Evolutionary conservation across 2,888 invertebrate genomes (phyloP), one percentile per base, ranked within the genome.

Genomic region (Dermolepida albohirtum): DNA sequence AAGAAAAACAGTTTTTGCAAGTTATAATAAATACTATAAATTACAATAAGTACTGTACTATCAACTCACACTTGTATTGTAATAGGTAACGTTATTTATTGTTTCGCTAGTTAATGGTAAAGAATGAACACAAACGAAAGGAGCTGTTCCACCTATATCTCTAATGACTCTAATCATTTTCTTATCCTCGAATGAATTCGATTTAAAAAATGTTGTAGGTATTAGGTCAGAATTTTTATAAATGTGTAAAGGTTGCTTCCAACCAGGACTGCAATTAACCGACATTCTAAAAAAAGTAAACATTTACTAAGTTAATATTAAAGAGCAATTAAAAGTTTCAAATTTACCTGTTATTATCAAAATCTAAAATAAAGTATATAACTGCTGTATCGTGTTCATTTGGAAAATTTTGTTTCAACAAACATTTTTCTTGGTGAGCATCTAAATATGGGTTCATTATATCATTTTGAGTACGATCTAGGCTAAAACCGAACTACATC

Each of bases 371-470:
- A 73, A 96, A 89, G 78, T 92, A 91, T 43, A 94, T 88, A 14
- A 92, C 89, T 47, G 91, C 89, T 8, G 90, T 89, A 69, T 87
- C 86, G 72, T 89, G 89, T 74, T 89, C 89, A 57, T 80, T 83
- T 44, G 82, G 83, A 34, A 80, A 72, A 16, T 86, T 82, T 67
- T 88, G 88, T 75, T 91, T 88, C 5, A 95, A 83, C 50, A 94
- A 88, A 80, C 96, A 96, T 62, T 87, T 87, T 62, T 93, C 92
- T 70, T 90, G 89, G 79, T 93, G 93, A 50, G 89, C 89, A 79
- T 95, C 94, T 74, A 95, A 83, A 79, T 95, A 95, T 0, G 94
- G 94, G 82, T 93, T 93, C 83, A 96, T 91, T 14, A 93, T 94
- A 82, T 95, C 93, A 79, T 92, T 95, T 64, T 91, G 87, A 1